A percentile compares a stretch with the other conserved stretches of the same genome.
phyloP scores from a whole-genome alignment of 2,888 invertebrate species.

The Arge pagana region DNA sequence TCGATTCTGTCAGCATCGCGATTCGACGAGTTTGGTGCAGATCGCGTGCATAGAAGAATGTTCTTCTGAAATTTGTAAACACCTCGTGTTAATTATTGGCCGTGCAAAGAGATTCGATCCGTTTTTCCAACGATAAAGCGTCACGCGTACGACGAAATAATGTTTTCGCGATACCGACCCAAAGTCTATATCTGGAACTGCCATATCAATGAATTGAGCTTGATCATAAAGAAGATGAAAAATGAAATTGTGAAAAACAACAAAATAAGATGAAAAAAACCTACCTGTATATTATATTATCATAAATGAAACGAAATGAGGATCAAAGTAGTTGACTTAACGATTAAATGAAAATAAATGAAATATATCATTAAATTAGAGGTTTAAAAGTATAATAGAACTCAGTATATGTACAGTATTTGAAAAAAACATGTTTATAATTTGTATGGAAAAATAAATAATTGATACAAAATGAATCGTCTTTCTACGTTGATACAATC shows the following conservation, averaged over 20 bases:
- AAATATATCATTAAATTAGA: slow-evolving; percentile 61
- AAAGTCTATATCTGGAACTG: slow-evolving; percentile 71
- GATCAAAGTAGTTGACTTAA: slow-evolving; percentile 58
- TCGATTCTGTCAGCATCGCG: too few species aligned
- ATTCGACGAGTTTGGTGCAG: too few species aligned
- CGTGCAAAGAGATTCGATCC: slow-evolving; percentile 32
- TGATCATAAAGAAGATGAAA: slow-evolving; percentile 48
- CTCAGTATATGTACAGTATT: slow-evolving; percentile 74
- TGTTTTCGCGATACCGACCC: slow-evolving; percentile 29
- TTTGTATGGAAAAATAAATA: slow-evolving; percentile 74
- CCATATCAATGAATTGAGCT: slow-evolving; percentile 65
- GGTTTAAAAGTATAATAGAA: slow-evolving; percentile 59
- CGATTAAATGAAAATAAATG: slow-evolving; percentile 55
- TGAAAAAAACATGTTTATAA: slow-evolving; percentile 80
- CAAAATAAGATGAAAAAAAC: slow-evolving; percentile 41
- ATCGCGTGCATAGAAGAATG: too few species aligned
- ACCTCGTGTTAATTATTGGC: too few species aligned
- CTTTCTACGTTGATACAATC: not conserved
- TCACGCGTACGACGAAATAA: too few species aligned
- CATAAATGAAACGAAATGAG: slow-evolving; percentile 56
- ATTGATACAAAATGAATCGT: slow-evolving; percentile 54
- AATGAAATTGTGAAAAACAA: slow-evolving; percentile 36
- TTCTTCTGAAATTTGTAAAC: too few species aligned
- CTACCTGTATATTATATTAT: slow-evolving; percentile 56
- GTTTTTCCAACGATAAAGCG: too few species aligned